Percentiles rank a stretch among this genome's conserved stretches.
These are phyloP conservation scores for Pollenia labialis DNA, from an alignment of 2,888 invertebrate species.

Conservation along the genomic window DNA sequence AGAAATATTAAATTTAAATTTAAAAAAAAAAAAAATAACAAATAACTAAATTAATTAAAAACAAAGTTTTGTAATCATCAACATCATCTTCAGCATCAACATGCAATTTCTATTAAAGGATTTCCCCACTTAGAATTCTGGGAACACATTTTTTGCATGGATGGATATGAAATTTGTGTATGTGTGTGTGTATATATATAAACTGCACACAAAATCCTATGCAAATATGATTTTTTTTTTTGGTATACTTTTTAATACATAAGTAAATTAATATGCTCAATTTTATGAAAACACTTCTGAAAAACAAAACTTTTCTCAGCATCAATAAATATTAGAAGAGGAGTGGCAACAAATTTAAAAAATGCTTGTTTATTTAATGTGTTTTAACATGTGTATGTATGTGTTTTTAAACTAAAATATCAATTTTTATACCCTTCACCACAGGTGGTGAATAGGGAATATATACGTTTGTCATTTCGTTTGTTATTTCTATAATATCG, in stretches of 20 bases:
- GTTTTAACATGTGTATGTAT: background rate
- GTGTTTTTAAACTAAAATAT: conserved; percentile 22
- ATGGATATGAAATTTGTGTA: background rate
- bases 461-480: too few species aligned
- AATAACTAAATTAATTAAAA: conserved; percentile 33
- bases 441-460: too few species aligned
- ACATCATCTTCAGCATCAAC: background rate
- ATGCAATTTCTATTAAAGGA: conserved; percentile 24
- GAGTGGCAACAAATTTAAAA: background rate
- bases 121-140: conserved; percentile 3
- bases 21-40: conserved; percentile 20
- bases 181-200: background rate
- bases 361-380: background rate
- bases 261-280: conserved; percentile 4
- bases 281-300: conserved; percentile 31
- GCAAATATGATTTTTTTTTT: conserved; percentile 8
- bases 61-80: conserved; percentile 23
- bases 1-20: conserved; percentile 5
- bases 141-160: background rate
- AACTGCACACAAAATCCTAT: background rate
- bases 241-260: too few species aligned
- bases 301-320: background rate
- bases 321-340: background rate
- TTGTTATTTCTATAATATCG: too few species aligned
- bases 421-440: too few species aligned